These are phyloP conservation scores for Heliornis fulica DNA, from an alignment of 2,113 vertebrate species.

Conservation along the genomic window DNA sequence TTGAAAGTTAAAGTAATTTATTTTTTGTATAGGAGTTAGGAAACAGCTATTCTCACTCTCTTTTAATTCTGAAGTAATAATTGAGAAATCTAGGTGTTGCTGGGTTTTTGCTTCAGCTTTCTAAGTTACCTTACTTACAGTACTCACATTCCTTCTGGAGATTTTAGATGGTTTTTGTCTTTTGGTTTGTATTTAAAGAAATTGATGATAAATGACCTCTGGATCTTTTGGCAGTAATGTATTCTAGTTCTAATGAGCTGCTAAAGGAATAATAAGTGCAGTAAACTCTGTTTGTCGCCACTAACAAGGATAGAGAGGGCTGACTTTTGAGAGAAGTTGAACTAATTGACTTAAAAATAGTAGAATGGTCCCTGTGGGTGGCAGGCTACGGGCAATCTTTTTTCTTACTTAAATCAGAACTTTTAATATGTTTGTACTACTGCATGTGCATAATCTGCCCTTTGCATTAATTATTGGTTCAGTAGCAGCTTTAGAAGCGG, in stretches of 20 bases:
- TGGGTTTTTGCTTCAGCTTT: neutral
- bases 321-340: slow-evolving; percentile 27
- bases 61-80: neutral
- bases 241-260: slow-evolving; percentile 58
- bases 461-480: neutral
- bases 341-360: slow-evolving; percentile 68
- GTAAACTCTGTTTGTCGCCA: slow-evolving; percentile 53
- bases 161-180: neutral
- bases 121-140: neutral
- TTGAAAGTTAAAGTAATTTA: neutral
- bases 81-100: neutral
- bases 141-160: neutral
- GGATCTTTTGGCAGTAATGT: slow-evolving; percentile 5
- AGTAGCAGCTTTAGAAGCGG: neutral
- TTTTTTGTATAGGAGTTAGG: neutral
- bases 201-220: slow-evolving; percentile 35
- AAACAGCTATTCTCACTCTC: neutral
- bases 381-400: slow-evolving; percentile 17
- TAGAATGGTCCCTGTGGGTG: slow-evolving; percentile 36
- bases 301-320: slow-evolving; percentile 41
- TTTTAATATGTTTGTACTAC: slow-evolving; percentile 25
- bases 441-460: slow-evolving; percentile 8
- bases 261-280: slow-evolving; percentile 56
- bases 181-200: slow-evolving; percentile 29
- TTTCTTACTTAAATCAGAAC: slow-evolving; percentile 26